Evolutionary conservation across 2,888 invertebrate species (phyloP).

Genomic region (Argyresthia goedartella): DNA sequence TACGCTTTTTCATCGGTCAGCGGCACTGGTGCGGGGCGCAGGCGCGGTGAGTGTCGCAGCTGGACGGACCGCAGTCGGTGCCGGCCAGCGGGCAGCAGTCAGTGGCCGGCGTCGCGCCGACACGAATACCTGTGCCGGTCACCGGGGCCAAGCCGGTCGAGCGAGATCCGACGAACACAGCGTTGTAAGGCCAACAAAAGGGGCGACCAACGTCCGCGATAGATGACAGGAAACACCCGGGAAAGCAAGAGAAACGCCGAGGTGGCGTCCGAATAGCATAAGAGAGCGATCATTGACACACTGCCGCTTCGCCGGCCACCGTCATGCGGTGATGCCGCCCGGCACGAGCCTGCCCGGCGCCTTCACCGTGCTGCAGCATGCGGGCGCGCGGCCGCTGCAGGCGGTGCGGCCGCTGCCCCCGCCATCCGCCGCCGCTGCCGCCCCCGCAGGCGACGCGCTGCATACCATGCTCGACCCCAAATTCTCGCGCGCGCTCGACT

Average conservation of each 20-base stretch:
- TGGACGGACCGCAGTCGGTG: too few species aligned
- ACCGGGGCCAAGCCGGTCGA: too few species aligned
- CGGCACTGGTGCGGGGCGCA: conserved; percentile 10
- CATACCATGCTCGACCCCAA: conserved; percentile 55
- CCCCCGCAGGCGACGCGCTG: conserved; percentile 12
- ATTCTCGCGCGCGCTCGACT: conserved; percentile 79
- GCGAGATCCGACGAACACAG: too few species aligned
- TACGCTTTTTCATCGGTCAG: not conserved
- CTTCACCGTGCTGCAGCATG: conserved; percentile 9
- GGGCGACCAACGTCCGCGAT: too few species aligned
- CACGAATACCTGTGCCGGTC: too few species aligned
- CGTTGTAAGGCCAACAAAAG: too few species aligned
- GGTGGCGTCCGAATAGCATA: too few species aligned
- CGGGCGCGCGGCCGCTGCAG: conserved; percentile 6
- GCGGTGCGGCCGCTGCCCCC: conserved; percentile 12
- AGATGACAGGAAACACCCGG: too few species aligned
- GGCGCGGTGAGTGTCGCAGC: conserved; percentile 10
- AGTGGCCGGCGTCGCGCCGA: conserved; percentile 7
- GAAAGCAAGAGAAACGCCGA: too few species aligned
- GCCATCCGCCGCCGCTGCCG: conserved; percentile 8
- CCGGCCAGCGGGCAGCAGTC: conserved; percentile 8
- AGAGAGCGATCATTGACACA: too few species aligned
- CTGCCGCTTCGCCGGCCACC: too few species aligned
- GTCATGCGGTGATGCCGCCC: conserved; percentile 9
- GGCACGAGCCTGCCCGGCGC: conserved; percentile 6